Conservation (phyloP, 2,888 invertebrate species). For the Pocota personata region DNA sequence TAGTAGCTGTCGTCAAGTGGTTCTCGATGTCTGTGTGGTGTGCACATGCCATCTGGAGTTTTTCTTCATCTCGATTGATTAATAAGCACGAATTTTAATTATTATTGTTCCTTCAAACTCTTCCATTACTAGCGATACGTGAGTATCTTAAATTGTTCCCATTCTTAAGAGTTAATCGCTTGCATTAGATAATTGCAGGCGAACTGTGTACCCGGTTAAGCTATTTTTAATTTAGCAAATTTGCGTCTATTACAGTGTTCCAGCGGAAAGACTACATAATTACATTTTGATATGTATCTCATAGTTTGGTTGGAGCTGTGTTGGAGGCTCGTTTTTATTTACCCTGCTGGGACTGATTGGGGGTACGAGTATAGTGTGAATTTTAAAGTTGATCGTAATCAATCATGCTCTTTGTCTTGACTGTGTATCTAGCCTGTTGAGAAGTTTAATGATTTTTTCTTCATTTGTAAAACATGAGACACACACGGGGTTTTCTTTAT, state of each 20-base stretch:
- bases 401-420: conserved; percentile 58
- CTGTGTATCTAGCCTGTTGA: conserved; percentile 28
- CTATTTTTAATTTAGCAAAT: conserved; percentile 51
- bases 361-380: conserved; percentile 29
- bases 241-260: conserved; percentile 14
- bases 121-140: conserved; percentile 12
- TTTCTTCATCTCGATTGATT: conserved; percentile 18
- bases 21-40: conserved; percentile 2
- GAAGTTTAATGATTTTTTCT: conserved; percentile 15
- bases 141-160: background rate
- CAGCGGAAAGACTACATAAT: conserved; percentile 39
- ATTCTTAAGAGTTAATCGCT: conserved; percentile 25
- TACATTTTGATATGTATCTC: conserved; percentile 34
- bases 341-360: background rate
- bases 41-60: conserved; percentile 4
- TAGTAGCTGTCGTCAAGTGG: conserved; percentile 16
- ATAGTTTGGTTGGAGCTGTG: background rate
- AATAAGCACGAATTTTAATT: conserved; percentile 24
- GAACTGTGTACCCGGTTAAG: conserved; percentile 32
- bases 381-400: conserved; percentile 45
- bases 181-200: conserved; percentile 49
- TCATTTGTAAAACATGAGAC: background rate
- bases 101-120: conserved; percentile 34
- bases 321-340: background rate
- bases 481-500: background rate